Percentiles rank a stretch among this genome's conserved stretches.
These are phyloP conservation scores for Hesperia comma DNA, from an alignment of 2,888 invertebrate genomes.

Conservation along the genomic window DNA sequence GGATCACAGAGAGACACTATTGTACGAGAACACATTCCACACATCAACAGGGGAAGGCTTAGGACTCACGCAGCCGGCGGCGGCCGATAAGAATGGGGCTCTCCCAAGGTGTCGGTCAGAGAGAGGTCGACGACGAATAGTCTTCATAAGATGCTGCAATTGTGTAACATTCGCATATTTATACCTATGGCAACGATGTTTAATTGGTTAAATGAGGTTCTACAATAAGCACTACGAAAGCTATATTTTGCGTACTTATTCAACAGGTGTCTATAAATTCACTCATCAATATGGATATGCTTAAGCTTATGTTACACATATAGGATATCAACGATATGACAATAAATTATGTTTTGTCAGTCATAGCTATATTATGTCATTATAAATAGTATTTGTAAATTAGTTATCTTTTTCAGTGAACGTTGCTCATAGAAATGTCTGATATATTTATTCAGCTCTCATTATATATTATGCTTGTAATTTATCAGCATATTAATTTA, in stretches of 20 bases:
- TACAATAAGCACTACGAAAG: conserved; percentile 42
- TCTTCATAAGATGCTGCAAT: conserved; percentile 89
- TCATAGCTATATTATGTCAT: background rate
- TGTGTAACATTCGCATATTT: conserved; percentile 83
- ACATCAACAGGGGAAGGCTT: conserved; percentile 74
- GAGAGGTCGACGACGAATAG: conserved; percentile 88
- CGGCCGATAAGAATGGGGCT: conserved; percentile 75
- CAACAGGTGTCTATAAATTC: background rate
- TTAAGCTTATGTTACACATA: background rate
- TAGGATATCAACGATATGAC: conserved; percentile 5
- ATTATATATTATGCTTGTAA: too few species aligned
- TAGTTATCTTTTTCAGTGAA: too few species aligned
- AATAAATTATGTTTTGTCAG: background rate
- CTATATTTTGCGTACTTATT: conserved; percentile 10
- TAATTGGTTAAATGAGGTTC: conserved; percentile 70
- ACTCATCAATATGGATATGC: conserved; percentile 18
- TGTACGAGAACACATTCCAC: conserved; percentile 73
- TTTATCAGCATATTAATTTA: too few species aligned
- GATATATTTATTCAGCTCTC: too few species aligned
- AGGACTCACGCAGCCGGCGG: conserved; percentile 80
- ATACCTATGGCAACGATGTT: conserved; percentile 80
- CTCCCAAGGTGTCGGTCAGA: conserved; percentile 84
- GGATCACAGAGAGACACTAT: conserved; percentile 58
- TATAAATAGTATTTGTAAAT: too few species aligned
- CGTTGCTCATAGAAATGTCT: too few species aligned